phyloP scores from a whole-genome alignment of 2,888 invertebrate species.

The Clitarchus hookeri region DNA sequence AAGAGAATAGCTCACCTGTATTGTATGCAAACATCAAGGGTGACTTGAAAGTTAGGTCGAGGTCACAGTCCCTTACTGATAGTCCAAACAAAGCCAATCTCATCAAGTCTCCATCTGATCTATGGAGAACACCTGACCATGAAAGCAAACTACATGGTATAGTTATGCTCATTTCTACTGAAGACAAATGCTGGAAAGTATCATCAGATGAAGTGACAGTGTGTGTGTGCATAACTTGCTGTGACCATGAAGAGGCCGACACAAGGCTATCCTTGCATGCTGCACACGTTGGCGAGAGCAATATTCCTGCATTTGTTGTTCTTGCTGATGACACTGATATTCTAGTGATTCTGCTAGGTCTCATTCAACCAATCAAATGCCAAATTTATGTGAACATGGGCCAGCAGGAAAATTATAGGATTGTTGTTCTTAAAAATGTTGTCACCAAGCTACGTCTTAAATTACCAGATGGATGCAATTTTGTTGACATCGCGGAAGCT shows the following conservation, averaged over 20 bases:
- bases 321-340: not conserved
- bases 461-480: not conserved
- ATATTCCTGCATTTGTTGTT: constrained; percentile 10
- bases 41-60: too few species aligned
- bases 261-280: constrained; percentile 19
- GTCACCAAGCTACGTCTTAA: not conserved
- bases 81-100: too few species aligned
- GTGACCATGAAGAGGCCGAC: constrained; percentile 18
- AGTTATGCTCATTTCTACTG: not conserved
- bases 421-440: not conserved
- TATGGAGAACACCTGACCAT: too few species aligned
- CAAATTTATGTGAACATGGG: not conserved
- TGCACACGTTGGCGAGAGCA: constrained; percentile 16
- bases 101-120: not conserved
- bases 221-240: constrained; percentile 3
- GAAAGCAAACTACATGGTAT: not conserved
- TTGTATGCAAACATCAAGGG: too few species aligned
- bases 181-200: not conserved
- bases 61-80: too few species aligned
- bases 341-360: not conserved
- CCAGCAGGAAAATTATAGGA: not conserved
- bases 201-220: not conserved
- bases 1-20: too few species aligned
- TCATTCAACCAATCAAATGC: constrained; percentile 15
- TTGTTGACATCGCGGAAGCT: not conserved